Evolutionary conservation across 2,888 invertebrate genomes (phyloP).

Genomic region (Notodonta dromedarius): DNA sequence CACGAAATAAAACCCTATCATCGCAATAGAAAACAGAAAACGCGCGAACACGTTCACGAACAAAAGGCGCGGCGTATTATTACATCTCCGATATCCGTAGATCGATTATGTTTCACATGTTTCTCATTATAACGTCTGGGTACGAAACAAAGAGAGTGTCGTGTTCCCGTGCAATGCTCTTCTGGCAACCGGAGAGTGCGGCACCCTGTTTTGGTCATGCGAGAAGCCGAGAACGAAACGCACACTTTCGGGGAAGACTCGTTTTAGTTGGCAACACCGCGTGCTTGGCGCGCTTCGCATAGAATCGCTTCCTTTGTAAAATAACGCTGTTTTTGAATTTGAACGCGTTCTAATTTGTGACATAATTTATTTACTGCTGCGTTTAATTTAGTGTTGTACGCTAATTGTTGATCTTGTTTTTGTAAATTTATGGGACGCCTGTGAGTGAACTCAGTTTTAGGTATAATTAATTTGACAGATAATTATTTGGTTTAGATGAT

Average conservation of each 20-base stretch:
- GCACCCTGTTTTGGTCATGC: slow-evolving; percentile 68
- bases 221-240: slow-evolving; percentile 54
- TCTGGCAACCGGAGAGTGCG: slow-evolving; percentile 57
- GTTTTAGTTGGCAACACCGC: slow-evolving; percentile 59
- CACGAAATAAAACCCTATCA: slow-evolving; percentile 51
- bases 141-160: slow-evolving; percentile 77
- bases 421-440: too few relatives aligned
- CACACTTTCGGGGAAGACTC: slow-evolving; percentile 65
- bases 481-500: too few relatives aligned
- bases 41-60: slow-evolving; percentile 46
- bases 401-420: too few relatives aligned
- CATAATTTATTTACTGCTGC: neutral
- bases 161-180: slow-evolving; percentile 70
- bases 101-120: slow-evolving; percentile 79
- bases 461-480: too few relatives aligned
- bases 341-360: neutral
- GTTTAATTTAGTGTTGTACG: too few relatives aligned
- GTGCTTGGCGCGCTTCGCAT: slow-evolving; percentile 11
- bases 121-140: slow-evolving; percentile 80
- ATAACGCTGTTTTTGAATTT: neutral
- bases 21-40: slow-evolving; percentile 53
- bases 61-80: slow-evolving; percentile 64
- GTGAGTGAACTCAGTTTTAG: too few relatives aligned
- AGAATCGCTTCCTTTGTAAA: slow-evolving; percentile 6
- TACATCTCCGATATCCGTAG: slow-evolving; percentile 73